Base-by-base conservation (phyloP, 2,797 vertebrate species). In the Sebastes miniatus region DNA sequence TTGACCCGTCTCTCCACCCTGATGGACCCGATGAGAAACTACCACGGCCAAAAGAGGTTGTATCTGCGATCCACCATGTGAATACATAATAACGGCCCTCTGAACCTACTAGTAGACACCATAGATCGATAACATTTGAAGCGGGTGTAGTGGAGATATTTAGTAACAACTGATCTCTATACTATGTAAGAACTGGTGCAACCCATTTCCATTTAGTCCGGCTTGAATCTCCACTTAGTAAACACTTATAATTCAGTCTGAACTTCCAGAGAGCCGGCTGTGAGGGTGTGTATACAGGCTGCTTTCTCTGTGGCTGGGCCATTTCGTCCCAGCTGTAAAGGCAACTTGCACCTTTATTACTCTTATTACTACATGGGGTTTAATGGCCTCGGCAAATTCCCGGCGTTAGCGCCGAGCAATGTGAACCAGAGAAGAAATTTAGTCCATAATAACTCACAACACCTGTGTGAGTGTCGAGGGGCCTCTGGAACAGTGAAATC, bases 381-480 rank as follows among this genome's bases (percentile, higher is more conserved):
- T 69, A 79, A 81, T 31, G 31, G 67, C 61, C 24, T 67, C 59
- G n/a, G 69, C 32, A 73, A 25, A 62, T 43, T 69, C 58, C 54
- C 68, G 16, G 6, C 1, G 13, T 59, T 59, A 43, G 39, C 70
- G 25, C 47, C 24, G 4, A 73, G 73, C 59, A 18, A 63, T 24
- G 50, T 68, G 11, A 57, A 71, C 34, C 24, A 16, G 39, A 68
- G 29, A 66, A 47, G 3, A 50, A 75, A 80, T 67, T 20, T 6
- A 29, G 14, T 36, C 52, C 9, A 11, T 56, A 63, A 66, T 76
- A 64, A 75, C 66, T 73, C 20, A 43, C 71, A 81, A n/a, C 32
- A 76, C 34, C 66, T 69, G 61, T 69, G 61, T 64, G 52, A 29
- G 18, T 25, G 71, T 70, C 1, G 5, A 52, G 56, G 64, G 63